Evolutionary conservation across 2,888 invertebrate genomes (phyloP).

Genomic region (Mesorhabditis sp.): DNA sequence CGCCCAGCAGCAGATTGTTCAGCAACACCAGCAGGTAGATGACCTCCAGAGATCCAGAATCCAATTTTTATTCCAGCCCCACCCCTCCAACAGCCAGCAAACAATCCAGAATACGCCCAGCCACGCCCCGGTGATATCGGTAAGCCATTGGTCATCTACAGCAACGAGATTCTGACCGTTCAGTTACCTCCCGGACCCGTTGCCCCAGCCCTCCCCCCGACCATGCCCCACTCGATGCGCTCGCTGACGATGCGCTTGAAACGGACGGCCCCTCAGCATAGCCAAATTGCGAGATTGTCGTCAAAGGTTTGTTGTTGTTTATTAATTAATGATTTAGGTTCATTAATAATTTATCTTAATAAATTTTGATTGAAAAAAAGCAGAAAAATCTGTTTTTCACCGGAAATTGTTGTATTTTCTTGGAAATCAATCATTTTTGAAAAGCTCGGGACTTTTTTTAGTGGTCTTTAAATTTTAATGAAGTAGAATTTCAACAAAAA

Average conservation of each 20-base stretch:
- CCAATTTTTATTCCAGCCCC: background rate
- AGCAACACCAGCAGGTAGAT: background rate
- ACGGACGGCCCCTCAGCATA: background rate
- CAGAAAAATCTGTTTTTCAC: too few species aligned
- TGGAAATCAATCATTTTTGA: too few species aligned
- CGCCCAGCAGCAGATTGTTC: conserved; percentile 7
- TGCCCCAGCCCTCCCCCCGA: background rate
- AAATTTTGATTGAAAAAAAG: too few species aligned
- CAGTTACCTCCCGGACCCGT: background rate
- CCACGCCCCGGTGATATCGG: background rate
- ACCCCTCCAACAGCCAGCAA: background rate
- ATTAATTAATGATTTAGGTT: background rate
- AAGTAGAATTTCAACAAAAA: too few species aligned
- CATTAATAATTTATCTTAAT: too few species aligned
- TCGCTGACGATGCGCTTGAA: background rate
- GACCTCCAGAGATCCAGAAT: too few species aligned
- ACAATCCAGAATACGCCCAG: background rate
- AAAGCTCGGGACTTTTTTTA: too few species aligned
- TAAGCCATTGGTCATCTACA: background rate
- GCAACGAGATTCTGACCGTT: background rate
- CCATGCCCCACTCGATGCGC: background rate
- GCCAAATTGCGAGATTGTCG: background rate
- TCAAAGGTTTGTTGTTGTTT: background rate
- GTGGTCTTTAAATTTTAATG: too few species aligned
- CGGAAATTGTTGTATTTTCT: too few species aligned